Evolutionary conservation across 1,140 invertebrate genomes (phyloP), one percentile per base, ranked within the genome.

Genomic region (Ruditapes philippinarum): DNA sequence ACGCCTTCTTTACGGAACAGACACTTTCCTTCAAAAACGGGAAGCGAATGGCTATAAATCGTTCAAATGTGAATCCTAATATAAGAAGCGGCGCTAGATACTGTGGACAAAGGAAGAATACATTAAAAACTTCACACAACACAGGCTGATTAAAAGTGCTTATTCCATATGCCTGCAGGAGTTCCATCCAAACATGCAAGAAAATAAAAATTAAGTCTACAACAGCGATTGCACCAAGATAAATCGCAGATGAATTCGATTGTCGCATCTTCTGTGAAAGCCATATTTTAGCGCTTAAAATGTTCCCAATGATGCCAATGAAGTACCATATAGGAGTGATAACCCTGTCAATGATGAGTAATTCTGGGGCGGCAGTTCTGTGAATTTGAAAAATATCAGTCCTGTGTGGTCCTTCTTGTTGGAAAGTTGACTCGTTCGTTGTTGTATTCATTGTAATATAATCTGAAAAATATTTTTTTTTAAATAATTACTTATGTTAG

Each of bases 31-130:
- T 96, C 60, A 97, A 96, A 57, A 98, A 93, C 0, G 98, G 98
- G 93, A 98, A 97, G 89, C 97, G 96, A 1, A 98, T 94, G 0
- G 98, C 98, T 7, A 98, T 97, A 94, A 98, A 98, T 38, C 98
- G 95, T 94, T 98, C 98, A 0, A 98, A 96, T 0, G 98, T 98
- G 94, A 98, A 98, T 1, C 98, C 97, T 3, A 98, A 68, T 36
- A 94, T 93, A 0, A 93, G 84, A 4, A 93, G 45, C 1, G 91
- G 89, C 22, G 90, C 68, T 1, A 91, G 76, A 38, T 91, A 91
- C 62, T 93, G 93, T 12, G 90, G 73, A 0, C 83, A 80, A n/a
- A 90, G 78, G 45, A 89, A 92, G 14, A 92, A 17, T 28, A 94
- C 80, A 40, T 89, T 92, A 45, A 89, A 93, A n/a, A 90, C 36